phyloP scores from a whole-genome alignment of 2,888 invertebrate genomes.

The Drosophila pegasa region DNA sequence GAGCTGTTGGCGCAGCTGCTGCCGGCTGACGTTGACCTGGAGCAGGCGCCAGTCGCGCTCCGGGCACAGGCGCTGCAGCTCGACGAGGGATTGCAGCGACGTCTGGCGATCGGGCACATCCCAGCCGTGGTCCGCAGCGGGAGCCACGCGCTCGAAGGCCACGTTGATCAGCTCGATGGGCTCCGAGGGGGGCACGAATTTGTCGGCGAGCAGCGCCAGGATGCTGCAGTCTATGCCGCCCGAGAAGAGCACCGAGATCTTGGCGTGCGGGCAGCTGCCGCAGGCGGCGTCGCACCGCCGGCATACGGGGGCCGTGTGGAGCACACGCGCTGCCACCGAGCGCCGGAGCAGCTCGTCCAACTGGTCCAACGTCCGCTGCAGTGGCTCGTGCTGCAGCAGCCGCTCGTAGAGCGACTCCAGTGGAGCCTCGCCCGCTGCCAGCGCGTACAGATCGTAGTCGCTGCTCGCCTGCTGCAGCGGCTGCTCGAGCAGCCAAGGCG shows the following conservation, averaged over 20 bases:
- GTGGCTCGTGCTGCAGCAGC: slow-evolving; percentile 24
- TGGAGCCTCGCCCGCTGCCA: background rate
- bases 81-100: slow-evolving; percentile 89
- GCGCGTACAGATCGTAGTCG: slow-evolving; percentile 61
- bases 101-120: slow-evolving; percentile 94
- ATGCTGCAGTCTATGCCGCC: slow-evolving; percentile 99
- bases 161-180: slow-evolving; percentile 97
- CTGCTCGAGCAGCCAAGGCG: slow-evolving; percentile 44
- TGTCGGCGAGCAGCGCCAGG: slow-evolving; percentile 91
- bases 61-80: slow-evolving; percentile 89
- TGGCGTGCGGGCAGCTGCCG: slow-evolving; percentile 87
- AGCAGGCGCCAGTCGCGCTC: slow-evolving; percentile 92
- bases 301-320: slow-evolving; percentile 57
- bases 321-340: slow-evolving; percentile 57
- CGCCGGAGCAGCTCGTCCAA: slow-evolving; percentile 39
- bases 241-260: slow-evolving; percentile 95
- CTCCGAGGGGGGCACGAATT: slow-evolving; percentile 87
- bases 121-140: slow-evolving; percentile 42
- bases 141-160: slow-evolving; percentile 88
- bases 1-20: slow-evolving; percentile 88
- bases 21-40: slow-evolving; percentile 90
- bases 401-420: slow-evolving; percentile 32
- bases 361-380: slow-evolving; percentile 34
- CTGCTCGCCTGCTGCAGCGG: background rate
- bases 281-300: slow-evolving; percentile 19